A percentile compares a stretch with the other conserved stretches of the same genome.
Conservation (phyloP, 2,113 vertebrate species). For the Fulmarus glacialis region DNA sequence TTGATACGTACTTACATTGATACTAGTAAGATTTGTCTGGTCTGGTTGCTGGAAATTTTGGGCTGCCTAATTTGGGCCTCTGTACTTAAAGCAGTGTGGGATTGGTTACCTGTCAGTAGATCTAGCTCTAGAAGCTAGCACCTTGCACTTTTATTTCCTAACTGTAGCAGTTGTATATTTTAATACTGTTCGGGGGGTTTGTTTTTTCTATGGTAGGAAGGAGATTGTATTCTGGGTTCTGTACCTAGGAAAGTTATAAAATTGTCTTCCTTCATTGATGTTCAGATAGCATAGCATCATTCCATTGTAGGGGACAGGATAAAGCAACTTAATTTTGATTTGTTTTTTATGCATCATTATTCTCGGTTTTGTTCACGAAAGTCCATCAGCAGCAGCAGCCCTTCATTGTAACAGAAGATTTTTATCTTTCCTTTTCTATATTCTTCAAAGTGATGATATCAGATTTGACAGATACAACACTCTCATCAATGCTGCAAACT, state of each 20-base stretch:
- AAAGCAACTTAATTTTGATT: neutral
- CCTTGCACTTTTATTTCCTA: neutral
- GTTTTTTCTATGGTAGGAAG: neutral
- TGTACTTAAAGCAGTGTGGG: neutral
- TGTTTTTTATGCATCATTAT: neutral
- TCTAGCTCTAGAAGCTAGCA: neutral
- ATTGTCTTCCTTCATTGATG: neutral
- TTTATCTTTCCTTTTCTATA: neutral
- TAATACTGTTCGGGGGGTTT: neutral
- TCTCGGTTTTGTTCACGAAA: rapidly evolving
- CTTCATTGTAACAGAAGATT: neutral
- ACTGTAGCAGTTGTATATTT: neutral
- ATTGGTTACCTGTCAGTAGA: neutral
- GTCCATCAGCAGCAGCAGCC: neutral
- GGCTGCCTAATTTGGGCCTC: neutral
- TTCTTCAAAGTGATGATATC: neutral
- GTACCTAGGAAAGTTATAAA: neutral
- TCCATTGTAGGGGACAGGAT: neutral
- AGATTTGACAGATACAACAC: neutral
- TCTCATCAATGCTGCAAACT: neutral
- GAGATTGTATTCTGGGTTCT: neutral
- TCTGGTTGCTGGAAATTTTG: neutral
- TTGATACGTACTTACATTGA: neutral
- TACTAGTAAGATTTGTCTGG: neutral
- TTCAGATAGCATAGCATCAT: neutral